These are phyloP conservation scores for Poeciliopsis occidentalis DNA, from an alignment of 2,113 vertebrate genomes.

Conservation along the genomic window DNA sequence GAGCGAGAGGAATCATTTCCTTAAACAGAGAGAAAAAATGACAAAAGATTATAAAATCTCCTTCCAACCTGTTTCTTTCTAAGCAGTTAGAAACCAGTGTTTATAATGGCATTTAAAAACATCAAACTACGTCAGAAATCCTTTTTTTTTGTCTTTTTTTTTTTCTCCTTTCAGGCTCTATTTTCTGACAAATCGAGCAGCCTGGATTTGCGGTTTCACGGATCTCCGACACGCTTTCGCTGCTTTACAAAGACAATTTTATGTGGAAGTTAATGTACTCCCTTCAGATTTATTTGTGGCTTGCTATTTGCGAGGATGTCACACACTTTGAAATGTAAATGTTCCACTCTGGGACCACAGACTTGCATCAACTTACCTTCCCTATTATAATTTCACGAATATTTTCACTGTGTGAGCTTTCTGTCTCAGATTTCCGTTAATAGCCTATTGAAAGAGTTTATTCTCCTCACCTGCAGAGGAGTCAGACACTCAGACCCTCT, in stretches of 20 bases:
- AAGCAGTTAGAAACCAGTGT: constrained; percentile 38
- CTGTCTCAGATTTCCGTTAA: constrained; percentile 50
- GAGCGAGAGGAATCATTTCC: constrained; percentile 51
- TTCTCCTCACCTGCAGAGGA: constrained; percentile 40
- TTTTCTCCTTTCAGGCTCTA: constrained; percentile 1
- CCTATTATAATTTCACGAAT: constrained; percentile 49
- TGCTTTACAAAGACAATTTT: constrained; percentile 46
- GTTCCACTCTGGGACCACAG: constrained; percentile 34
- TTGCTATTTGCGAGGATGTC: constrained; percentile 32
- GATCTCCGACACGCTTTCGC: constrained; percentile 22
- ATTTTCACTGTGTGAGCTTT: constrained; percentile 49
- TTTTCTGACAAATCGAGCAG: constrained; percentile 35
- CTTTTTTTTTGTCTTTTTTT: not conserved
- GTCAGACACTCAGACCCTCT: constrained; percentile 32
- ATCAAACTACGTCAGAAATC: constrained; percentile 37
- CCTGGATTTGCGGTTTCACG: constrained; percentile 45
- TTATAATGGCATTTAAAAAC: constrained; percentile 53
- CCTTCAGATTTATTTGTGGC: constrained; percentile 39
- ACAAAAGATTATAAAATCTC: constrained; percentile 40
- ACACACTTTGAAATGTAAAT: constrained; percentile 54
- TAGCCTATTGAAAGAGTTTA: constrained; percentile 29
- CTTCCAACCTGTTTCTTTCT: constrained; percentile 27
- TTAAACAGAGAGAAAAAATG: constrained; percentile 53
- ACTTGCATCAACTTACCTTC: constrained; percentile 51
- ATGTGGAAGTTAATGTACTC: constrained; percentile 42